Conservation (phyloP, 1,140 invertebrate species). For the Apis dorsata region DNA sequence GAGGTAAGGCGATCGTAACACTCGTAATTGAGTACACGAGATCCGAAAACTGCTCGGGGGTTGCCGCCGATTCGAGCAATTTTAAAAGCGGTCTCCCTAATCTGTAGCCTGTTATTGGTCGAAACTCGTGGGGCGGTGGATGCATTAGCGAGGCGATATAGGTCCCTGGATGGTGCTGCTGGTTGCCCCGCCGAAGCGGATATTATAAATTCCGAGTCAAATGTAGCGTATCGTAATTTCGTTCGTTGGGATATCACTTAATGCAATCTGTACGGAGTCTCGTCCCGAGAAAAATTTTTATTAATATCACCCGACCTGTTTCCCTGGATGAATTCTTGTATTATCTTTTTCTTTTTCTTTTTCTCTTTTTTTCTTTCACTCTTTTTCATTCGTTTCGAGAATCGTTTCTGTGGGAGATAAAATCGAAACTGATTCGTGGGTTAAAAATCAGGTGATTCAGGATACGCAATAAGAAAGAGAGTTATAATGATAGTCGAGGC, state of each 20-base stretch:
- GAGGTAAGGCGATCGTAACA: conserved; percentile 40
- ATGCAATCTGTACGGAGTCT: conserved; percentile 65
- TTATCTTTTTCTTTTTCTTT: neutral
- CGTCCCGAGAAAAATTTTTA: conserved; percentile 48
- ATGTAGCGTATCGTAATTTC: conserved; percentile 74
- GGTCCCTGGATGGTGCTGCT: conserved; percentile 56
- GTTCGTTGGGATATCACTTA: conserved; percentile 70
- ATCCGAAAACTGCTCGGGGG: conserved; percentile 38
- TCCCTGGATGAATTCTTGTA: conserved; percentile 23
- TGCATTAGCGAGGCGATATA: conserved; percentile 62
- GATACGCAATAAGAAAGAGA: neutral
- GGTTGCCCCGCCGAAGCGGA: conserved; percentile 41
- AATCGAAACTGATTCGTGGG: conserved; percentile 29
- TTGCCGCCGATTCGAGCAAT: conserved; percentile 43
- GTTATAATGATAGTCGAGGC: neutral
- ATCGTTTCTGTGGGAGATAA: conserved; percentile 54
- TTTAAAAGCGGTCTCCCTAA: conserved; percentile 61
- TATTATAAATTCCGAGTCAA: conserved; percentile 74
- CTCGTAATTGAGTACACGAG: conserved; percentile 55
- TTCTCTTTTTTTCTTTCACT: neutral
- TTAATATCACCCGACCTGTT: neutral
- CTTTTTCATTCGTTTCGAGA: neutral
- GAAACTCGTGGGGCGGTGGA: conserved; percentile 42
- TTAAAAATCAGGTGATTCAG: conserved; percentile 43
- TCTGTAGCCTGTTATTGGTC: conserved; percentile 62